phyloP scores from a whole-genome alignment of 2,888 invertebrate genomes.

The Netelia fuscicornis region DNA sequence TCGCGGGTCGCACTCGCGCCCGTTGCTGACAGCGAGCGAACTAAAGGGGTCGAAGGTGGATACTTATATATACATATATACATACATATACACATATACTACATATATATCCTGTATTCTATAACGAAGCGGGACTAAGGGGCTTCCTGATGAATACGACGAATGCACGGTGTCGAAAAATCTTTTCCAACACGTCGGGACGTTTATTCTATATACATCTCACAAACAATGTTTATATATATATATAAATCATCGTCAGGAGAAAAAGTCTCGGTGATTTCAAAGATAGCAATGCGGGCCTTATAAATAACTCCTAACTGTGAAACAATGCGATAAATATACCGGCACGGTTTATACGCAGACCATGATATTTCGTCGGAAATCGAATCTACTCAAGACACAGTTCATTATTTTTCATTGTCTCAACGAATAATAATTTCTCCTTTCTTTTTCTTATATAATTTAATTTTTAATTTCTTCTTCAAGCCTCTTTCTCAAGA shows the following conservation, averaged over 20 bases:
- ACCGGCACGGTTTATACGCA: background rate
- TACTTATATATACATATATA: conserved; percentile 9
- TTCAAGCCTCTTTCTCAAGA: background rate
- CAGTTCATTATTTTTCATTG: background rate
- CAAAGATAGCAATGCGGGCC: conserved; percentile 34
- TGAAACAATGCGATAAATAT: conserved; percentile 25
- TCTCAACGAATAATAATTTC: background rate
- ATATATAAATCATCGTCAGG: conserved; percentile 41
- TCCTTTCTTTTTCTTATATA: background rate
- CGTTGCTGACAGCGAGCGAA: conserved; percentile 55
- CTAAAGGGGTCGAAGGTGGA: conserved; percentile 62
- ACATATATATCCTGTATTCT: conserved; percentile 30
- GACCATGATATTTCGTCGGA: conserved; percentile 3
- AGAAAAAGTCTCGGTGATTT: conserved; percentile 34
- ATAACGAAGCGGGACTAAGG: conserved; percentile 58
- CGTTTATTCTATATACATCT: conserved; percentile 41
- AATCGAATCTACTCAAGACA: background rate
- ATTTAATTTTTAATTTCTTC: background rate
- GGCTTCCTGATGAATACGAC: conserved; percentile 49
- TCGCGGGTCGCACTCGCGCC: conserved; percentile 44
- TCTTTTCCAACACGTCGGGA: conserved; percentile 40
- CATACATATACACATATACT: background rate
- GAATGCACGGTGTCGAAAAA: conserved; percentile 47
- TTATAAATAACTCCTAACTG: conserved; percentile 51
- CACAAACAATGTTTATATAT: conserved; percentile 20